phyloP scores from a whole-genome alignment of 2,888 invertebrate genomes.

The Lumbricus terrestris region DNA sequence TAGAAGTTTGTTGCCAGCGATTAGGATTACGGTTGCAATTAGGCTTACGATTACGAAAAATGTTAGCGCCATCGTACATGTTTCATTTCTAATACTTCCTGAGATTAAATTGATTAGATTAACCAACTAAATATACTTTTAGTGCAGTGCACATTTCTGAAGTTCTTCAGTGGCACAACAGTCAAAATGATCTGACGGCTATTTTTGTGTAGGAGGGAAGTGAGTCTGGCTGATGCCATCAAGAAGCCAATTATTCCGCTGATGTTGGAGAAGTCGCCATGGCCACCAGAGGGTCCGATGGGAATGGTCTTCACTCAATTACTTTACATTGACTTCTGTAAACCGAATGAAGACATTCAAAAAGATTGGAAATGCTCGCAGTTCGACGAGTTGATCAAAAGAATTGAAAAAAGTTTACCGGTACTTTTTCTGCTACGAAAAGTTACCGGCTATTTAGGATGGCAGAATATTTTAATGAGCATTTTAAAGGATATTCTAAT shows the following conservation, averaged over 20 bases:
- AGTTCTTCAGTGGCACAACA: no score
- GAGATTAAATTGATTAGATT: background rate
- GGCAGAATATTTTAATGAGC: background rate
- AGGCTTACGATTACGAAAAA: no score
- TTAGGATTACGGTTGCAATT: no score
- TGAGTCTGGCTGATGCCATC: conserved; percentile 52
- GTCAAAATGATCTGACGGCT: background rate
- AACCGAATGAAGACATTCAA: conserved; percentile 35
- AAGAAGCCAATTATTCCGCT: conserved; percentile 54
- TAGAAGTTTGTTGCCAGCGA: no score
- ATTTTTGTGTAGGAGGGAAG: conserved; percentile 46
- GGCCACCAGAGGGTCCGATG: conserved; percentile 57
- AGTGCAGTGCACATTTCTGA: no score
- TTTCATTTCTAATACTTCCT: background rate
- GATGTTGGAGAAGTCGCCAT: conserved; percentile 49
- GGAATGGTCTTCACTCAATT: conserved; percentile 53
- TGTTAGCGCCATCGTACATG: background rate
- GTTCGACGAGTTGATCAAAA: conserved; percentile 30
- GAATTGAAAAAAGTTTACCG: conserved; percentile 10
- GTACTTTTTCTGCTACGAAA: background rate
- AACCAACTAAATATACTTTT: no score
- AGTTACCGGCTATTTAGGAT: background rate
- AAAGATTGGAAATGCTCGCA: conserved; percentile 24
- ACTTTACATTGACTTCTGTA: conserved; percentile 48
- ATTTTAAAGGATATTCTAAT: background rate